These are phyloP conservation scores for Rhorus exstirpatorius DNA, from an alignment of 2,888 invertebrate species.

Conservation along the genomic window DNA sequence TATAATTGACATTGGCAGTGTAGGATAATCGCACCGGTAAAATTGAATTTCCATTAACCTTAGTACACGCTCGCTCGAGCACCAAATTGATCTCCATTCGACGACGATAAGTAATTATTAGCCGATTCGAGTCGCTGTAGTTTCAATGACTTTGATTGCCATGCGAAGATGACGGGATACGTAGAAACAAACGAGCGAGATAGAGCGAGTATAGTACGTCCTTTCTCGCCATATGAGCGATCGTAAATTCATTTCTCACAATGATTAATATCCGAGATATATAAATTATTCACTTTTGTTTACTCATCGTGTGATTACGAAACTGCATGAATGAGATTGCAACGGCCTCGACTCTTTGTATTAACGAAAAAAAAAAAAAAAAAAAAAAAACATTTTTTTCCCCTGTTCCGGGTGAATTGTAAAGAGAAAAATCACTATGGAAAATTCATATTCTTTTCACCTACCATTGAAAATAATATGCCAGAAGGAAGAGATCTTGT, in stretches of 20 bases:
- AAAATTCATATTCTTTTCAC: conserved; percentile 59
- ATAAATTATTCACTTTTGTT: conserved; percentile 48
- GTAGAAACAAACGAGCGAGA: neutral
- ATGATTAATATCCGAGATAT: conserved; percentile 46
- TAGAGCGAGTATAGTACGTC: neutral
- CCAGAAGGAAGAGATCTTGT: conserved; percentile 59
- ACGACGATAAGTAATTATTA: conserved; percentile 47
- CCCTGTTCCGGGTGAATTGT: conserved; percentile 64
- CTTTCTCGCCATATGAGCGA: conserved; percentile 16
- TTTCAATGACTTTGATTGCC: conserved; percentile 42
- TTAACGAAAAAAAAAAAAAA: neutral
- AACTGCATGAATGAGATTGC: conserved; percentile 50
- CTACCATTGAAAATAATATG: conserved; percentile 40
- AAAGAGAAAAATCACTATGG: conserved; percentile 34
- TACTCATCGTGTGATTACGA: conserved; percentile 44
- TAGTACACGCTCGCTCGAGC: conserved; percentile 8
- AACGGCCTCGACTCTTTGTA: conserved; percentile 10
- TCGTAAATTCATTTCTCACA: conserved; percentile 60
- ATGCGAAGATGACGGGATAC: conserved; percentile 3
- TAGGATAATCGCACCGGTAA: neutral
- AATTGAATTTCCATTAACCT: conserved; percentile 58
- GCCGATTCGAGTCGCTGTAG: conserved; percentile 10
- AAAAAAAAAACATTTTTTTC: too few relatives aligned
- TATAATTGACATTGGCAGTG: conserved; percentile 51
- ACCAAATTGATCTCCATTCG: conserved; percentile 5